A percentile compares a stretch with the other conserved stretches of the same genome.
Conservation (phyloP, 2,797 vertebrate species). For the Coregonus ussuriensis region DNA sequence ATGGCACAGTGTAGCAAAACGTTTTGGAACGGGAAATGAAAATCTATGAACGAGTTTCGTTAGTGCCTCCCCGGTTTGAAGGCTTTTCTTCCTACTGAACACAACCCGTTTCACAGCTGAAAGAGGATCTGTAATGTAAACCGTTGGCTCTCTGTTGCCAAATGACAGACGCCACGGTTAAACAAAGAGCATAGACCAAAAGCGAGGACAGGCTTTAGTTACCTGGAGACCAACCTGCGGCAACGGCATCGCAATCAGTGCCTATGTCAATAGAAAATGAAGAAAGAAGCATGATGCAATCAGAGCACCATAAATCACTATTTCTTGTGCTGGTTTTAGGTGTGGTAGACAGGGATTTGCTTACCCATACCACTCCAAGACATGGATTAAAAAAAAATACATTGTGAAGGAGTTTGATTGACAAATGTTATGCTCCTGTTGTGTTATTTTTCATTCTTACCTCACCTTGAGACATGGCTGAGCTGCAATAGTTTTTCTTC, state of each 20-base stretch:
- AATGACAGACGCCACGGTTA: background rate
- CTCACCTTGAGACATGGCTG: background rate
- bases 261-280: background rate
- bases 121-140: conserved; percentile 47
- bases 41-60: background rate
- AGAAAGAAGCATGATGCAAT: conserved; percentile 3
- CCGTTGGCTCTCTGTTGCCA: conserved; percentile 20
- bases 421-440: background rate
- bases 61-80: background rate
- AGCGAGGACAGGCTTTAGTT: conserved; percentile 40
- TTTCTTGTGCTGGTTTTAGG: conserved; percentile 19
- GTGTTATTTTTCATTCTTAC: background rate
- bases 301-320: background rate
- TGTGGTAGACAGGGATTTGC: conserved; percentile 21
- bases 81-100: background rate
- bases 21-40: background rate
- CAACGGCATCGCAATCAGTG: background rate
- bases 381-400: background rate
- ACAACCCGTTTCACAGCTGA: conserved; percentile 25
- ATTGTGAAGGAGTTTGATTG: no score
- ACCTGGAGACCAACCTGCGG: conserved; percentile 23
- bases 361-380: background rate
- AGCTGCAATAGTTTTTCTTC: background rate
- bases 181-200: background rate
- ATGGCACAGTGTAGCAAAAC: no score